phyloP scores from a whole-genome alignment of 2,888 invertebrate species.

The Dioctria linearis region DNA sequence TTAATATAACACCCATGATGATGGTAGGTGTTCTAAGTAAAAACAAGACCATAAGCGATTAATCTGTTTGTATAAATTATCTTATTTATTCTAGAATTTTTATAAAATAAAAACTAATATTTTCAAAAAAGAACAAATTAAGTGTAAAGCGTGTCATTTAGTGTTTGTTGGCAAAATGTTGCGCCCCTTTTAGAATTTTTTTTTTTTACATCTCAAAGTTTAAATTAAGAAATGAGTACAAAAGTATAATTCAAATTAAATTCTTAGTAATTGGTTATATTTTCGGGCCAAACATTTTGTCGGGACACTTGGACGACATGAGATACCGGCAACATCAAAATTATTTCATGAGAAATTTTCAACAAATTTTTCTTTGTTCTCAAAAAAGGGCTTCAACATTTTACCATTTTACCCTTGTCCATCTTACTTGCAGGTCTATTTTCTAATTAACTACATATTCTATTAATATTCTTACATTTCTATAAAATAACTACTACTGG shows the following conservation, averaged over 20 bases:
- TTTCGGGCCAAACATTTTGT: conserved; percentile 59
- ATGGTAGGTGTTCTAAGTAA: conserved; percentile 21
- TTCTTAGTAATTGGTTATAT: conserved; percentile 24
- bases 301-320: conserved; percentile 55
- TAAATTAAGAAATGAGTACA: conserved; percentile 9
- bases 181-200: conserved; percentile 50
- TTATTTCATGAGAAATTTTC: conserved; percentile 42
- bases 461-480: no score
- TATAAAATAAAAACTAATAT: conserved; percentile 54
- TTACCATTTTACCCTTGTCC: conserved; percentile 20
- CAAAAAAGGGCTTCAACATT: conserved; percentile 53
- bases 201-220: not conserved
- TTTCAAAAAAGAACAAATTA: conserved; percentile 53
- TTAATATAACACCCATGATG: conserved; percentile 22
- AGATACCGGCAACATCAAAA: conserved; percentile 48
- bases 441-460: no score
- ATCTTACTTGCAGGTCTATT: no score
- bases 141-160: conserved; percentile 57
- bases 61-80: conserved; percentile 47
- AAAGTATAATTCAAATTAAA: not conserved
- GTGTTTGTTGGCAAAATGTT: conserved; percentile 59
- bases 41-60: conserved; percentile 33
- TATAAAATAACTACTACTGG: no score
- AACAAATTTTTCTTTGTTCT: conserved; percentile 8
- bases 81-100: conserved; percentile 53